Base-by-base conservation (phyloP, 1,140 invertebrate species). In the Metopolophium dirhodum region DNA sequence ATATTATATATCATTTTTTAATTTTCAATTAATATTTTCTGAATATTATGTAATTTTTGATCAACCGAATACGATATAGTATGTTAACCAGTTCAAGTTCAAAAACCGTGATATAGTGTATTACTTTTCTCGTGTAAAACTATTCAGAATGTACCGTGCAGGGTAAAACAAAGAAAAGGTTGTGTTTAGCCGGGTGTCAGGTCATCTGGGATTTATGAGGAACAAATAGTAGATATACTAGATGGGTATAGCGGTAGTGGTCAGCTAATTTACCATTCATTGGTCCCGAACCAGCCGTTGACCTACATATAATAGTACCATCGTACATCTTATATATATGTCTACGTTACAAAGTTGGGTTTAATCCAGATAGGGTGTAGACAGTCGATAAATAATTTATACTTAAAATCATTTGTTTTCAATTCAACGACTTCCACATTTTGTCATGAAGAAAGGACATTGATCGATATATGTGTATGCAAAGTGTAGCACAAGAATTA, bases 211-310 rank as follows among this genome's bases (percentile, higher is more conserved):
- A 77, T 91, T 91, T 77, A n/a, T 61, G 61, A n/a, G 61, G 37
- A 91, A 91, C 26, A 91, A 91, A 77, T 77, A 91, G 57, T 82
- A 77, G 77, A 82, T 91, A 91, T 14, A 77, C 90, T 91, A 30
- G 6, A 91, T 49, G 57, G 90, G 35, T 41, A 87, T 30, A 26
- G 23, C 23, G 7, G 90, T n/a, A 77, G 68, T n/a, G 41, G 90
- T 89, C 49, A 57, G 23, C 68, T 91, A 91, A 68, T 91, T 91
- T 82, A 77, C 57, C 37, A 82, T 91, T 91, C 45, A 91, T 82
- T 49, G 61, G 90, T 91, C 90, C 90, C 90, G 30, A 91, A 91
- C 45, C 61, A 82, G 45, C 90, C 57, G 61, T 91, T 91, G 90
- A 77, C 90, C 90, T 41, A 90, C 30, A 41, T 37, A 35, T 35